Evolutionary conservation across 2,888 invertebrate species (phyloP).

Genomic region (Hemaris fuciformis): DNA sequence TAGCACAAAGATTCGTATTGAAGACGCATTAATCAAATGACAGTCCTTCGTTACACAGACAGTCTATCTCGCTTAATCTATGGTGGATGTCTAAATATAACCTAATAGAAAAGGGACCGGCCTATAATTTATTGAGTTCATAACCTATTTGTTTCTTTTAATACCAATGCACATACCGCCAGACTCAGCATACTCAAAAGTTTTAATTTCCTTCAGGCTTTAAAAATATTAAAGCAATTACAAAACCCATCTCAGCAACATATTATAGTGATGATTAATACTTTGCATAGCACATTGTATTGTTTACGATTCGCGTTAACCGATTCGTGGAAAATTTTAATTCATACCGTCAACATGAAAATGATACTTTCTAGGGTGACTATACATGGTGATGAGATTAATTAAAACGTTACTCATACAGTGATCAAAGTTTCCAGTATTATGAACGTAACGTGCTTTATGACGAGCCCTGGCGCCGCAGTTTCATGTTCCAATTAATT

Average conservation of each 20-base stretch:
- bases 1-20: too few species aligned
- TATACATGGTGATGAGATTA: slow-evolving; percentile 35
- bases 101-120: too few species aligned
- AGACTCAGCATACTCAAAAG: too few species aligned
- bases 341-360: slow-evolving; percentile 20
- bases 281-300: neutral
- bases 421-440: slow-evolving; percentile 51
- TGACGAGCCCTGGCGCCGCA: slow-evolving; percentile 64
- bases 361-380: slow-evolving; percentile 36
- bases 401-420: slow-evolving; percentile 47
- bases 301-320: neutral
- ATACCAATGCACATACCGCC: too few species aligned
- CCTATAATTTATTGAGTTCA: too few species aligned
- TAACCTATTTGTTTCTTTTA: too few species aligned
- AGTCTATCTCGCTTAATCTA: too few species aligned
- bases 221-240: neutral
- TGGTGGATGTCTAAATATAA: too few species aligned
- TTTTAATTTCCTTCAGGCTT: too few species aligned
- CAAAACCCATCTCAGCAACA: neutral
- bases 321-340: slow-evolving; percentile 19
- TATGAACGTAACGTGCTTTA: slow-evolving; percentile 40
- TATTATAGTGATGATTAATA: neutral
- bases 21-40: too few species aligned
- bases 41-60: too few species aligned
- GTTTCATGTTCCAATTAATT: slow-evolving; percentile 64